Percentiles rank a stretch among this genome's conserved stretches.
Conservation (phyloP, 2,797 vertebrate species). For the Ctenopoma kingsleyae region DNA sequence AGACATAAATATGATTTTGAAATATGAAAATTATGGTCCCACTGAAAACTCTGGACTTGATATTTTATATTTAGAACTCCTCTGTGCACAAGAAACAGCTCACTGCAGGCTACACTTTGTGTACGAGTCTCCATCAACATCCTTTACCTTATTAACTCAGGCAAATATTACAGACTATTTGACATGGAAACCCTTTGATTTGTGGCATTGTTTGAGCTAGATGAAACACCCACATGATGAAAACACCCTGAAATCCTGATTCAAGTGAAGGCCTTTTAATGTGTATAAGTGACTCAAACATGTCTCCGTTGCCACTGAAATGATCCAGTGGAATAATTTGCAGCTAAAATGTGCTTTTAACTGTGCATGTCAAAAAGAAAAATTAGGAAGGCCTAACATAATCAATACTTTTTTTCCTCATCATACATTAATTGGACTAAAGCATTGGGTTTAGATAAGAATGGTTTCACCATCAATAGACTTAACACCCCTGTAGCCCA, state of each 20-base stretch:
- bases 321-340: constrained; percentile 41
- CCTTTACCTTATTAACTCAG: constrained; percentile 37
- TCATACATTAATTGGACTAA: constrained; percentile 36
- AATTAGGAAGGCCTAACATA: constrained; percentile 35
- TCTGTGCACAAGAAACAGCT: neutral
- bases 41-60: constrained; percentile 1
- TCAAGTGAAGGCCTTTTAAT: constrained; percentile 61
- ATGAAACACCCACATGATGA: constrained; percentile 64
- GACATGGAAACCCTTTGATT: constrained; percentile 55
- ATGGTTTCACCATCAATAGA: neutral
- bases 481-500: constrained; percentile 3
- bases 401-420: constrained; percentile 40
- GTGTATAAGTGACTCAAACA: constrained; percentile 38
- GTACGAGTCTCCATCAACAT: constrained; percentile 7
- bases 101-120: neutral
- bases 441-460: constrained; percentile 8
- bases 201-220: constrained; percentile 50
- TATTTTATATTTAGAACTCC: constrained; percentile 14
- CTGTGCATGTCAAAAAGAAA: constrained; percentile 51
- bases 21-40: neutral
- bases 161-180: constrained; percentile 47
- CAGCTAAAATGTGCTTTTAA: constrained; percentile 59
- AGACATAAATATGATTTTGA: neutral
- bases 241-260: constrained; percentile 67
- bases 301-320: constrained; percentile 43